Evolutionary conservation across 2,113 vertebrate species (phyloP).

Genomic region (Lepidothrix coronata): DNA sequence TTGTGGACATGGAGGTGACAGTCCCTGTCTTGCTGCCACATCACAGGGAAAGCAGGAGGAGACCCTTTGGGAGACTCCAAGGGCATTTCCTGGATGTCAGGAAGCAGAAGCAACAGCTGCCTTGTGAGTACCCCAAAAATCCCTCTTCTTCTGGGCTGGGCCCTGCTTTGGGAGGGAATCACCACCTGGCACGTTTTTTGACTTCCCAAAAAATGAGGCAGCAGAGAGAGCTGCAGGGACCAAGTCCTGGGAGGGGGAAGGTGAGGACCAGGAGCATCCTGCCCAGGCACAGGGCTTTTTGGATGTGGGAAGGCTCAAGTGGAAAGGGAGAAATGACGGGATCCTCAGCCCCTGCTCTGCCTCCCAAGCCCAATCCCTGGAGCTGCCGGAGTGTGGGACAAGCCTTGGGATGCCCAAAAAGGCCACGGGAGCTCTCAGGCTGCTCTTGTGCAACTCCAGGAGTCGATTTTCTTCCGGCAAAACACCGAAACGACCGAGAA

Average conservation of each 20-base stretch:
- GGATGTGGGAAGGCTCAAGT: neutral
- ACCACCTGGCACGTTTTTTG: neutral
- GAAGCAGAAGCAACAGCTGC: neutral
- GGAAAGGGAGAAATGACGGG: neutral
- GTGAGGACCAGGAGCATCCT: neutral
- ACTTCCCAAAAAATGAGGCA: neutral
- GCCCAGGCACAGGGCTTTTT: accelerated
- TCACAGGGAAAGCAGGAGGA: neutral
- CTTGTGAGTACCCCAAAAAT: neutral
- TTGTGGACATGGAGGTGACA: neutral
- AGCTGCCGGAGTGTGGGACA: neutral
- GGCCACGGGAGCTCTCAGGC: neutral
- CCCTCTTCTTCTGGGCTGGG: neutral
- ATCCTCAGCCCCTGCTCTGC: neutral
- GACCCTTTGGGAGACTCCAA: neutral
- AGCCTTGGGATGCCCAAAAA: neutral
- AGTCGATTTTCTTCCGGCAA: neutral
- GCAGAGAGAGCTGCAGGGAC: neutral
- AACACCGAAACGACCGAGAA: neutral
- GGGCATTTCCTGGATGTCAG: neutral
- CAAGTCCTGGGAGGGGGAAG: neutral
- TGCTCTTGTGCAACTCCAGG: neutral
- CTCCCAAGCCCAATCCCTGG: neutral
- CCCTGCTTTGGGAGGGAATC: neutral
- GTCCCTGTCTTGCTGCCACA: neutral